Evolutionary conservation across 2,888 invertebrate species (phyloP).

Genomic region (Hydrotaea diabolus): DNA sequence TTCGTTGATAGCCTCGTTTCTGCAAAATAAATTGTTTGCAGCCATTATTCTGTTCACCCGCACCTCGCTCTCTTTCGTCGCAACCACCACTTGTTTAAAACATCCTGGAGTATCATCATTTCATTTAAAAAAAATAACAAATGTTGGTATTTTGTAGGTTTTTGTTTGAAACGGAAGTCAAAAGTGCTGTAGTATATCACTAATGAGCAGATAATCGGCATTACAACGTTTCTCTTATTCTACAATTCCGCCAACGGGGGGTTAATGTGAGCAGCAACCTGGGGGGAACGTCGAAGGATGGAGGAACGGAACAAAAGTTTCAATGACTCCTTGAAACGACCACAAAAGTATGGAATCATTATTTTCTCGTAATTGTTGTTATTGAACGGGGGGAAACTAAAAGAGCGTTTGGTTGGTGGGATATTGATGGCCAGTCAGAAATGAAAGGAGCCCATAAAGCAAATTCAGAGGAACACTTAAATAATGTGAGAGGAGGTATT

Average conservation of each 20-base stretch:
- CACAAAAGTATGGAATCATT: slow-evolving; percentile 48
- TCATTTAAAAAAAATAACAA: slow-evolving; percentile 33
- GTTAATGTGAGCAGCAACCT: slow-evolving; percentile 53
- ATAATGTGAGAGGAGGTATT: too few species aligned
- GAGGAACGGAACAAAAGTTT: slow-evolving; percentile 40
- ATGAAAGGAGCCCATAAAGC: too few species aligned
- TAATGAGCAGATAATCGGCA: slow-evolving; percentile 67
- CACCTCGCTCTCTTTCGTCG: not conserved
- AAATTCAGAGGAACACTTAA: too few species aligned
- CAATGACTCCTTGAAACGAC: slow-evolving; percentile 50
- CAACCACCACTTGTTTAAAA: not conserved
- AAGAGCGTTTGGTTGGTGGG: slow-evolving; percentile 15
- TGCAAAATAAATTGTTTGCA: too few species aligned
- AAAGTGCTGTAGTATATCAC: slow-evolving; percentile 60
- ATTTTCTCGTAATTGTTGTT: slow-evolving; percentile 34
- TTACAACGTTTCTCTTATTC: slow-evolving; percentile 48
- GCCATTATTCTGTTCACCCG: too few species aligned
- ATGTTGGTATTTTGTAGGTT: slow-evolving; percentile 9
- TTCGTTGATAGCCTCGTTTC: too few species aligned
- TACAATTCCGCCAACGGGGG: slow-evolving; percentile 47
- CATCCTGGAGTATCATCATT: slow-evolving; percentile 26
- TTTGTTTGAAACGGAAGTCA: slow-evolving; percentile 54
- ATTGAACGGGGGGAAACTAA: not conserved
- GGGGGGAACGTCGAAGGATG: not conserved
- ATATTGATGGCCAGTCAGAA: slow-evolving; percentile 21